Base-by-base conservation (phyloP, 2,113 vertebrate genomes). In the Casuarius casuarius region DNA sequence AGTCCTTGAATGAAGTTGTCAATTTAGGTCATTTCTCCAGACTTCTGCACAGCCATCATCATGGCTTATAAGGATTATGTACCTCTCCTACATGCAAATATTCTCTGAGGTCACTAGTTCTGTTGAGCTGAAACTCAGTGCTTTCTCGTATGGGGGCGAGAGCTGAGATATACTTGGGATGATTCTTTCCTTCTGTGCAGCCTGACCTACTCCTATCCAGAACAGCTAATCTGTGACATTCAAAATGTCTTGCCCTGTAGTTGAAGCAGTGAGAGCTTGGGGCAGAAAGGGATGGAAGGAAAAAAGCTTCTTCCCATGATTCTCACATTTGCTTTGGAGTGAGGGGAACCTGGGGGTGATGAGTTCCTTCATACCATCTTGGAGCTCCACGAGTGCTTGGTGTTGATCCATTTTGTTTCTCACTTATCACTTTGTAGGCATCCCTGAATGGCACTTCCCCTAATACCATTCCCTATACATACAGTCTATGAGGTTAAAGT, bases 311-410 rank as follows among this genome's bases (percentile, higher is more conserved):
- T 40, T 83, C 44, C 38, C 44, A 35, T 74, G 21, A 7, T 54
- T 81, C 40, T 56, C 20, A 2, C n/a, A 15, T 52, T 83, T 46
- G 48, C 67, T 88, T 75, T 83, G 71, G 31, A 77, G 33, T 0
- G 1, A 81, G 35, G 21, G 8, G 61, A 72, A 68, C 33, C 49
- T 58, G 23, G 49, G 33, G 38, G 29, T 0, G 7, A 75, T 14
- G 46, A 35, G 68, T 52, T 73, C 68, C 38, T 58, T 80, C 6
- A 4, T 1, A 14, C 19, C 52, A 26, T 21, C 79, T 15, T 29
- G 22, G 29, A 84, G 17, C 17, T 80, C 54, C 49, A 44, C 23
- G 48, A 1, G 0, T 26, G 20, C 49, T 61, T 0, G 0, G 6
- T 63, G 54, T 49, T 71, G 85, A 65, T 21, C 12, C 25, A 31